phyloP scores from a whole-genome alignment of 2,113 vertebrate species.

The Labeo catla region DNA sequence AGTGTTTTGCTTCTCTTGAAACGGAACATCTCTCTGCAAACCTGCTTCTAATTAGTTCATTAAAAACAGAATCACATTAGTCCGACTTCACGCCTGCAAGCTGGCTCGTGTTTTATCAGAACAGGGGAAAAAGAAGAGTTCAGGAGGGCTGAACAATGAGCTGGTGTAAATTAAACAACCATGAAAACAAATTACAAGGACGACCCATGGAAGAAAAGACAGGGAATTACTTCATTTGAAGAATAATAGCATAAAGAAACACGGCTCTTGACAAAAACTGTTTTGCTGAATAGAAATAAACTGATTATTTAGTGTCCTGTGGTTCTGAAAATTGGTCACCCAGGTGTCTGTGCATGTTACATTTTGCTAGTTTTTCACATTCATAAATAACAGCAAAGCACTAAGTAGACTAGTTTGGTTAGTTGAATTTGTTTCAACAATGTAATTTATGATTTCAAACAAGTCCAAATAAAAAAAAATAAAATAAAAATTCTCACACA shows the following conservation, averaged over 20 bases:
- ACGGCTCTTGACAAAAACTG: not conserved
- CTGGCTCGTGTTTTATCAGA: conserved; percentile 36
- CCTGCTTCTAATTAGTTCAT: conserved; percentile 27
- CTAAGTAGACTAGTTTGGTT: too few relatives aligned
- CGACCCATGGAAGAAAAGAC: not conserved
- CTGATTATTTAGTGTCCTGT: not conserved
- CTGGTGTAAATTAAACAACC: conserved; percentile 44
- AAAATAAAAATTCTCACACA: too few relatives aligned
- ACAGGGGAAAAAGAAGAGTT: not conserved
- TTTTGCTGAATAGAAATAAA: not conserved
- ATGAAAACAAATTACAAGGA: conserved; percentile 42
- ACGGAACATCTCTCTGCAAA: conserved; percentile 12
- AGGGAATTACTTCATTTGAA: not conserved
- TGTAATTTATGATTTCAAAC: too few relatives aligned
- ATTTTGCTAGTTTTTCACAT: not conserved
- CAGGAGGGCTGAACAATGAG: conserved; percentile 25
- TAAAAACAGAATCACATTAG: conserved; percentile 34
- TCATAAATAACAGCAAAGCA: not conserved
- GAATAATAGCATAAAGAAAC: not conserved
- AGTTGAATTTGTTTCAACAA: too few relatives aligned
- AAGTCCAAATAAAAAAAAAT: too few relatives aligned
- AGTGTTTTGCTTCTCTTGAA: not conserved
- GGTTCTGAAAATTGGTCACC: conserved; percentile 16
- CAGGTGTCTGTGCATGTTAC: conserved; percentile 9
- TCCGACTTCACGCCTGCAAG: conserved; percentile 31